Evolutionary conservation across 1,140 invertebrate species (phyloP).

Genomic region (Oryctes rhinoceros): DNA sequence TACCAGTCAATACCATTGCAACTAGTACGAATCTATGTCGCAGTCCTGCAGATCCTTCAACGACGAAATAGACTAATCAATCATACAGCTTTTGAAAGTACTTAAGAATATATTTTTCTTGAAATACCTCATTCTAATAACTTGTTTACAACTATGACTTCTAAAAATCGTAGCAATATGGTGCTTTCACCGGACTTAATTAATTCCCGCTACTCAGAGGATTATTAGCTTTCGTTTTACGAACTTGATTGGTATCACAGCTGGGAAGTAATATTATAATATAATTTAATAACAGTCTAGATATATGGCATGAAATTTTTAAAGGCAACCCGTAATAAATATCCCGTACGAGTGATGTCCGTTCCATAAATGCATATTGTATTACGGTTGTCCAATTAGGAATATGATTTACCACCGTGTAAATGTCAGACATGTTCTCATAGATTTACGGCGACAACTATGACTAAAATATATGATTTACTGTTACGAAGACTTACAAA

Average conservation of each 20-base stretch:
- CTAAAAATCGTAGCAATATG: neutral
- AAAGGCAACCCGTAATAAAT: neutral
- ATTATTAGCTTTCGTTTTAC: no score
- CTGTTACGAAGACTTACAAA: conserved; percentile 6
- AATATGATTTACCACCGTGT: conserved; percentile 32
- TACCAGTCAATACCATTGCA: no score
- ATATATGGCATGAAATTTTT: neutral
- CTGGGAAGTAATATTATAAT: neutral
- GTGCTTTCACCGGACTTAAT: no score
- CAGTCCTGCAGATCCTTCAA: no score
- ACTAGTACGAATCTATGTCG: no score
- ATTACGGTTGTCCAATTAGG: conserved; percentile 30
- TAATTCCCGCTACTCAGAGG: no score
- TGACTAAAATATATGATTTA: conserved; percentile 26
- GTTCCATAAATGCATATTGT: conserved; percentile 1
- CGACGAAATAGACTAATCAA: no score
- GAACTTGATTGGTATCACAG: neutral
- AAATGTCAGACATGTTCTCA: conserved; percentile 13
- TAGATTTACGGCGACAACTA: conserved; percentile 17
- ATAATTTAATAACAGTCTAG: conserved; percentile 9
- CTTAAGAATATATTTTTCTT: no score
- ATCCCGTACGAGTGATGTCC: neutral
- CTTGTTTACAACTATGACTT: no score
- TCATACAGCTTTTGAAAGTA: no score
- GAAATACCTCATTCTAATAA: no score